Conservation (phyloP, 2,888 invertebrate species). For the Pseudococcus jackbeardsleyi region DNA sequence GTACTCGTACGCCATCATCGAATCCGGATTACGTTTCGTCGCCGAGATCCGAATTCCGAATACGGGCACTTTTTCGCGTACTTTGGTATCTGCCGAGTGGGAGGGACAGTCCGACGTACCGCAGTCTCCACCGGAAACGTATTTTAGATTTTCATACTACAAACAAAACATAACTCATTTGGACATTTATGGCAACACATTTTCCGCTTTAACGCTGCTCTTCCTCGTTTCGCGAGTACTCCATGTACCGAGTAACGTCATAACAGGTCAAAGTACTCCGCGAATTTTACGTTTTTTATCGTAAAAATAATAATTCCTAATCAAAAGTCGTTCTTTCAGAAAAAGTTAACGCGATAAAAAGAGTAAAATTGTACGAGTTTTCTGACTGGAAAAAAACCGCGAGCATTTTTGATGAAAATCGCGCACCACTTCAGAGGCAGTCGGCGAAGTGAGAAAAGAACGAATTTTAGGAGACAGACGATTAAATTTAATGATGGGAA, state of each 20-base stretch:
- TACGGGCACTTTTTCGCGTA: conserved; percentile 1
- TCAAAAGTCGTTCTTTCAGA: not conserved
- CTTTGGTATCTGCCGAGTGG: not conserved
- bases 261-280: conserved; percentile 12
- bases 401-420: not conserved
- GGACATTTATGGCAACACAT: conserved; percentile 32
- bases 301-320: not conserved
- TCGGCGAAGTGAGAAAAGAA: not conserved
- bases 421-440: not conserved
- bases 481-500: conserved; percentile 5
- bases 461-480: not conserved
- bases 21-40: not conserved
- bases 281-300: not conserved
- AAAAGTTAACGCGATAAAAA: no score
- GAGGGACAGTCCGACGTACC: not conserved
- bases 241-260: not conserved
- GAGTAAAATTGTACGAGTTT: no score
- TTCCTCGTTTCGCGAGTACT: not conserved
- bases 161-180: conserved; percentile 39
- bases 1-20: not conserved
- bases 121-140: not conserved
- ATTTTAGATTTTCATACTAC: conserved; percentile 27
- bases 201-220: conserved; percentile 21
- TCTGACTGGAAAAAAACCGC: no score
- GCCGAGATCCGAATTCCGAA: not conserved